A percentile compares a stretch with the other conserved stretches of the same genome.
Evolutionary conservation across 1,140 invertebrate genomes (phyloP).

Genomic region (Drosophila asahinai): DNA sequence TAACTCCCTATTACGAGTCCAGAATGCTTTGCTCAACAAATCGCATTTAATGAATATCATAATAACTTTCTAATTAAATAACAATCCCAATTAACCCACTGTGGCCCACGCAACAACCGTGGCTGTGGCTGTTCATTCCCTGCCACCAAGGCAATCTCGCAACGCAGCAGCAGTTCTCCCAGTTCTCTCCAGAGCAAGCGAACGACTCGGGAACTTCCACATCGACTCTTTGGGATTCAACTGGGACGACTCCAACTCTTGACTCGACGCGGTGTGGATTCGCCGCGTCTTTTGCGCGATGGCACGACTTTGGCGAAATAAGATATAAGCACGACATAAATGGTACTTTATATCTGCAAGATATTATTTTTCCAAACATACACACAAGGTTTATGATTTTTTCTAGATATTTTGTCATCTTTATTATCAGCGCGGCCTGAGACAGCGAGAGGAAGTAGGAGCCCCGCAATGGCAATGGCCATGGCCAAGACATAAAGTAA

Average conservation of each 20-base stretch:
- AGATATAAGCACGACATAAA: constrained; percentile 84
- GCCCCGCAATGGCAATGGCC: constrained; percentile 3
- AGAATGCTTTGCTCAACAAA: constrained; percentile 3
- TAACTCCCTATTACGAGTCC: no score
- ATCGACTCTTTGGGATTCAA: constrained; percentile 29
- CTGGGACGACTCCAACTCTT: constrained; percentile 21
- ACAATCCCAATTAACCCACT: constrained; percentile 22
- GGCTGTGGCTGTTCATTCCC: constrained; percentile 3
- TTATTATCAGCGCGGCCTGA: constrained; percentile 69
- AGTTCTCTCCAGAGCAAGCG: constrained; percentile 18
- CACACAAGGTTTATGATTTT: constrained; percentile 84
- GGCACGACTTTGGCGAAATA: constrained; percentile 79
- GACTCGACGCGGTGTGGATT: constrained; percentile 8
- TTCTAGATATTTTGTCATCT: constrained; percentile 84
- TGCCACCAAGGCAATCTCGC: constrained; percentile 41
- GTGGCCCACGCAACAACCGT: constrained; percentile 36
- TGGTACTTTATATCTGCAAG: constrained; percentile 83
- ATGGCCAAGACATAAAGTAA: constrained; percentile 75
- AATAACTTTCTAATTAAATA: constrained; percentile 8
- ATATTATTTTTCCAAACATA: constrained; percentile 84
- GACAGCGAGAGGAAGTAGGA: constrained; percentile 25
- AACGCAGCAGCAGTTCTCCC: constrained; percentile 45
- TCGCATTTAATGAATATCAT: not conserved
- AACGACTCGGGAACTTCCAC: constrained; percentile 20
- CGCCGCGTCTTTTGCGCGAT: constrained; percentile 44